These are phyloP conservation scores for Colinus virginianus DNA, from an alignment of 2,113 vertebrate species.

Conservation along the genomic window DNA sequence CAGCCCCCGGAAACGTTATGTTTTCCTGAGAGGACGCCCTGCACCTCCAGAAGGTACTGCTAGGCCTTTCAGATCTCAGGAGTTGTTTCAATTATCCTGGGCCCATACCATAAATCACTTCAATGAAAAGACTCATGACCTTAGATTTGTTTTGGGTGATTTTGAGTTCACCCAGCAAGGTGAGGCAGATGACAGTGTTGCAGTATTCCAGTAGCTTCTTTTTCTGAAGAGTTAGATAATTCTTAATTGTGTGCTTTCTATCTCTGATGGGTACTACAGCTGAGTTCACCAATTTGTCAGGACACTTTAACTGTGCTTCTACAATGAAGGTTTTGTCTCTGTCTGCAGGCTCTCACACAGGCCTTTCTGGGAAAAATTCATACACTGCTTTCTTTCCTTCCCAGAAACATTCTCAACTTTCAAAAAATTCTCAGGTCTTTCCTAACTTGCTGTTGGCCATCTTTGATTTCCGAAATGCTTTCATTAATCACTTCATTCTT, in stretches of 20 bases:
- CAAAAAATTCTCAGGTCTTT: background rate
- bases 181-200: background rate
- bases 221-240: background rate
- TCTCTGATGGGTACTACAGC: background rate
- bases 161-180: background rate
- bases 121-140: background rate
- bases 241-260: background rate
- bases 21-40: background rate
- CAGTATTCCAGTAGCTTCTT: background rate
- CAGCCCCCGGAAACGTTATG: background rate
- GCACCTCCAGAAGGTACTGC: background rate
- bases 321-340: background rate
- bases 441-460: background rate
- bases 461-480: background rate
- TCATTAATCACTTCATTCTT: background rate
- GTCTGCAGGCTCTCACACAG: constrained; percentile 2
- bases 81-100: background rate
- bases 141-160: background rate
- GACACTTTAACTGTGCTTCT: background rate
- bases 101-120: background rate
- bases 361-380: background rate
- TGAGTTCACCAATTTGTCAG: background rate
- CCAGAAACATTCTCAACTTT: background rate
- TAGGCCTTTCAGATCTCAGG: background rate
- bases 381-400: background rate